Conservation (phyloP, 2,888 invertebrate genomes). For the Carpatolechia fugitivella region DNA sequence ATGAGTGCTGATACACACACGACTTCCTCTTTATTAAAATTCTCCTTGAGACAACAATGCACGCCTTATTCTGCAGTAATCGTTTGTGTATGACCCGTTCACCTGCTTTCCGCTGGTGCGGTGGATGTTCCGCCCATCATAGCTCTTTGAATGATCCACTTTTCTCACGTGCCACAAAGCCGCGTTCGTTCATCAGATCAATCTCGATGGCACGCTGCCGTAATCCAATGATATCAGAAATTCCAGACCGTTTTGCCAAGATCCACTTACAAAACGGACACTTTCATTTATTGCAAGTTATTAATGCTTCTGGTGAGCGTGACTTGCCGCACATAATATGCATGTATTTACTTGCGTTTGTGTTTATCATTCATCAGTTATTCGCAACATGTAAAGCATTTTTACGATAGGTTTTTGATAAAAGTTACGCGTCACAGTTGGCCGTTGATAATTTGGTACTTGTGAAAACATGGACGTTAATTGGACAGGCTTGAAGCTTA, state of each 20-base stretch:
- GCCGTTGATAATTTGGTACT: not conserved
- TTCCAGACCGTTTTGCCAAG: not conserved
- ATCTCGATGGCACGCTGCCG: not conserved
- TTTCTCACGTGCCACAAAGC: constrained; percentile 7
- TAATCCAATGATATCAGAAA: constrained; percentile 1
- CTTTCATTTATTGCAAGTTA: constrained; percentile 47
- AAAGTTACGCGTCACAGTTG: constrained; percentile 9
- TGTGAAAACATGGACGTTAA: not conserved
- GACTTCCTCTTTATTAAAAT: not conserved
- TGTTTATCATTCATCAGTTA: constrained; percentile 8
- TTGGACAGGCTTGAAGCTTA: not conserved
- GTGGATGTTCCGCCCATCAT: constrained; percentile 6
- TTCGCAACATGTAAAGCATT: constrained; percentile 15
- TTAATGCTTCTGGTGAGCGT: constrained; percentile 20
- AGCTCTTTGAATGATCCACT: not conserved
- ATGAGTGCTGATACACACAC: constrained; percentile 9
- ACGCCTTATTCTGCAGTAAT: not conserved
- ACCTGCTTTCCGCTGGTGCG: constrained; percentile 2
- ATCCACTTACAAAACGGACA: constrained; percentile 12
- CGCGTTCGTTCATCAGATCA: not conserved
- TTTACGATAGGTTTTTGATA: constrained; percentile 23
- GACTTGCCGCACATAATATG: not conserved
- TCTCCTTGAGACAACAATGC: not conserved
- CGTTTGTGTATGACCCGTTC: not conserved
- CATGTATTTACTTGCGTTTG: not conserved